Base-by-base conservation (phyloP, 2,113 vertebrate genomes). In the Nesogale talazaci region DNA sequence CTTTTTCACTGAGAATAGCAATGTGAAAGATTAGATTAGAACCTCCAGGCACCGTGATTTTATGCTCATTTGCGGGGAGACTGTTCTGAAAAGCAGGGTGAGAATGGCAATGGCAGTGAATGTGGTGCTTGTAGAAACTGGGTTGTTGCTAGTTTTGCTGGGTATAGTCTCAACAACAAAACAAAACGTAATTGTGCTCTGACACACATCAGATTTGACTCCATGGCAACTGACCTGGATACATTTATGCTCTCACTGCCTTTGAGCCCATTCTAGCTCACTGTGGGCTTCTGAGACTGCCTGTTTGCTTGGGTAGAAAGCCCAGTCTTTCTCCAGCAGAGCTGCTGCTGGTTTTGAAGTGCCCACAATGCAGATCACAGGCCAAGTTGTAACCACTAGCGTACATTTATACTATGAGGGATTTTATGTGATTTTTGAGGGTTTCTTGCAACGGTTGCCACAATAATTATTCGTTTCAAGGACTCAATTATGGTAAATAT, bases 361-460 rank as follows among this genome's bases (percentile, higher is more conserved):
- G 46, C 4, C 46, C 46, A 52, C 46, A 52, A 52, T 52, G 46
- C 46, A 52, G 46, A 52, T 52, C 14, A 12, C 46, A 52, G 46
- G 9, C 9, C 46, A 52, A 52, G 9, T 52, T 52, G 46, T 6
- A 52, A 12, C 46, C 46, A 52, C 46, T 52, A 52, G 9, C 9
- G 46, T 12, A 52, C 46, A 52, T 52, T 52, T 52, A 52, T 57
- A 16, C n/a, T 75, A 65, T 38, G 69, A 52, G 74, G 2, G 4
- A 31, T 90, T 94, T 65, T 70, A 75, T 15, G 42, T 82, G 61
- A 59, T 78, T 76, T 88, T 86, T 36, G 75, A 87, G 36, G 31
- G 36, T 65, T 75, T 75, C 56, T 69, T 75, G 25, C 69, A 80
- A 84, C 23, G 77, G 56, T 83, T 91, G 72, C 15, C 25, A 57